Evolutionary conservation across 2,888 invertebrate genomes (phyloP).

Genomic region (Acleris laterana): DNA sequence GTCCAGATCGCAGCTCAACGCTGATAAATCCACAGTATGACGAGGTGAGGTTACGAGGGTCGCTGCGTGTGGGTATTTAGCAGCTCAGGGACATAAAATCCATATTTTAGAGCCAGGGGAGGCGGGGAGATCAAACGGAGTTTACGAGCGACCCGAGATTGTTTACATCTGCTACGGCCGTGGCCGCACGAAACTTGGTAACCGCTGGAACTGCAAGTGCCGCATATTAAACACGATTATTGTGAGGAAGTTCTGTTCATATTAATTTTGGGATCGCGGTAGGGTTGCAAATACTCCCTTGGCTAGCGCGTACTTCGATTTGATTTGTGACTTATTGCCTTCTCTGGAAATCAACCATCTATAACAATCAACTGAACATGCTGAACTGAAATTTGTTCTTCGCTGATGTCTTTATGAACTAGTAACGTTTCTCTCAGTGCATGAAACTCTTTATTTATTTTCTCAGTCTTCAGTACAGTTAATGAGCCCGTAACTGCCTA

Average conservation of each 20-base stretch:
- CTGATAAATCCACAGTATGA: slow-evolving; percentile 40
- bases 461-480: slow-evolving; percentile 42
- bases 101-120: slow-evolving; percentile 75
- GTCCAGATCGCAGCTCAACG: slow-evolving; percentile 26
- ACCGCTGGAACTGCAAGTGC: slow-evolving; percentile 70
- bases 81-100: slow-evolving; percentile 79
- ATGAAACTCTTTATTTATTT: slow-evolving; percentile 42
- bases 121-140: slow-evolving; percentile 79
- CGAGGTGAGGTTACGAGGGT: slow-evolving; percentile 69
- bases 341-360: neutral
- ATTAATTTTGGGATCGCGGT: slow-evolving; percentile 32
- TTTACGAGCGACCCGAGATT: slow-evolving; percentile 81
- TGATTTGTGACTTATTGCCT: neutral
- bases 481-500: slow-evolving; percentile 59
- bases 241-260: slow-evolving; percentile 41
- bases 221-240: slow-evolving; percentile 55
- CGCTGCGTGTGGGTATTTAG: slow-evolving; percentile 72
- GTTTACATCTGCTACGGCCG: slow-evolving; percentile 82
- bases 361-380: no score
- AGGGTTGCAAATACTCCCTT: slow-evolving; percentile 21
- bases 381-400: no score
- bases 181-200: slow-evolving; percentile 76
- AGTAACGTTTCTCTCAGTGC: slow-evolving; percentile 10
- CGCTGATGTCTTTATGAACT: neutral
- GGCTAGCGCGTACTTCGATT: slow-evolving; percentile 1